Evolutionary conservation across 1,140 invertebrate species (phyloP).

Genomic region (Drosophila leontia): DNA sequence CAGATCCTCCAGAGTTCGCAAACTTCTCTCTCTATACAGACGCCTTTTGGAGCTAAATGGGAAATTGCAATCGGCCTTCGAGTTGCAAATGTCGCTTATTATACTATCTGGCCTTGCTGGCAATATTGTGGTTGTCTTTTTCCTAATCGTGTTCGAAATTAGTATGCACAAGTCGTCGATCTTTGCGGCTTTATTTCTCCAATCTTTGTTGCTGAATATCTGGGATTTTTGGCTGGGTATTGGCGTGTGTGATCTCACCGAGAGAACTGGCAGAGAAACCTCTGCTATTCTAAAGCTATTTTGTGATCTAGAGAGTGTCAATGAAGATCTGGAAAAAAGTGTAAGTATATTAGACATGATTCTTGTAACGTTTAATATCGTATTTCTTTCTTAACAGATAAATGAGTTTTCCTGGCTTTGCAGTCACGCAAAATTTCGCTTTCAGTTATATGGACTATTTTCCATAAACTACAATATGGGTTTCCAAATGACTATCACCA

Average conservation of each 20-base stretch:
- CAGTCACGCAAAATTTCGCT: slow-evolving; percentile 36
- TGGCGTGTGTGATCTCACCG: slow-evolving; percentile 37
- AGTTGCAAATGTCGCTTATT: slow-evolving; percentile 28
- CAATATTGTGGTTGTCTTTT: slow-evolving; percentile 49
- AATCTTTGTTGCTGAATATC: slow-evolving; percentile 30
- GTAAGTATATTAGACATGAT: slow-evolving; percentile 17
- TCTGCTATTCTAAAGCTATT: slow-evolving; percentile 33
- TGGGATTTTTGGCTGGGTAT: slow-evolving; percentile 57
- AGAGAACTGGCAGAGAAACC: slow-evolving; percentile 29
- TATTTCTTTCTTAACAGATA: slow-evolving; percentile 17
- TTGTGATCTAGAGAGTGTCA: neutral
- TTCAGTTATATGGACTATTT: slow-evolving; percentile 44
- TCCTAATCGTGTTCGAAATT: slow-evolving; percentile 32
- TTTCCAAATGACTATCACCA: slow-evolving; percentile 36
- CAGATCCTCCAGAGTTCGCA: neutral
- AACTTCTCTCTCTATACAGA: slow-evolving; percentile 22
- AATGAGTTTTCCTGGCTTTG: slow-evolving; percentile 46
- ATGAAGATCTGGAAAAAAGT: slow-evolving; percentile 24
- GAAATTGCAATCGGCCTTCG: slow-evolving; percentile 17
- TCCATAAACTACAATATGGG: slow-evolving; percentile 53
- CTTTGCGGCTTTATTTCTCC: neutral
- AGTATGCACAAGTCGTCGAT: neutral
- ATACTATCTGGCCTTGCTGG: slow-evolving; percentile 10
- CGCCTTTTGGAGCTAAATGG: slow-evolving; percentile 29
- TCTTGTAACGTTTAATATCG: neutral